phyloP scores from a whole-genome alignment of 1,140 invertebrate genomes.

The Bemisia tabaci region DNA sequence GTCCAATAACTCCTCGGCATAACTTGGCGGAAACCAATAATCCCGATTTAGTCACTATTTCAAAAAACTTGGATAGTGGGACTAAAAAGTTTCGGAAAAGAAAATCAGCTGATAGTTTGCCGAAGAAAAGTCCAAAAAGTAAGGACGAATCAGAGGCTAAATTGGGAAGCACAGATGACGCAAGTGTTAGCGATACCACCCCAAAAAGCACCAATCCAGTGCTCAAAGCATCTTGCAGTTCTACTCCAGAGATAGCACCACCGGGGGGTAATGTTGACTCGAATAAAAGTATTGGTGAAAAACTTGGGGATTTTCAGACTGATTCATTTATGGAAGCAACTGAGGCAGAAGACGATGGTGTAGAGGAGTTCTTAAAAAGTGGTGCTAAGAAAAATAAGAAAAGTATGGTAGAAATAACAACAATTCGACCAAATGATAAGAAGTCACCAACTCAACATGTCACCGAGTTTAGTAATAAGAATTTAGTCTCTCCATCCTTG shows the following conservation, averaged over 20 bases:
- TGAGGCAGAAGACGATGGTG: slow-evolving; percentile 37
- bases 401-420: slow-evolving; percentile 32
- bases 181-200: too few relatives aligned
- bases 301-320: slow-evolving; percentile 41
- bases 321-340: slow-evolving; percentile 40
- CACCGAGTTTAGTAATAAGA: slow-evolving; percentile 29
- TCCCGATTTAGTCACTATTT: not conserved
- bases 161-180: not conserved
- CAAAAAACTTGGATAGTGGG: not conserved
- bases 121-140: not conserved
- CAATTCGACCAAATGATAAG: slow-evolving; percentile 31
- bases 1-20: not conserved
- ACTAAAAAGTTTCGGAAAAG: not conserved
- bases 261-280: not conserved
- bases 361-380: slow-evolving; percentile 41
- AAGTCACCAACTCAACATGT: slow-evolving; percentile 27
- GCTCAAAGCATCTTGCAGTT: too few relatives aligned
- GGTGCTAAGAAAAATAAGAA: slow-evolving; percentile 31
- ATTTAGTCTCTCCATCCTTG: slow-evolving; percentile 51
- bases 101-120: not conserved
- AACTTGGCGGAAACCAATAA: not conserved
- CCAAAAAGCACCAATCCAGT: too few relatives aligned
- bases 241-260: too few relatives aligned
- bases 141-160: not conserved
- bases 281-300: slow-evolving; percentile 32